Percentiles rank a stretch among this genome's conserved stretches.
Evolutionary conservation across 2,888 invertebrate genomes (phyloP).

Genomic region (Xanthostigma xanthostigma): DNA sequence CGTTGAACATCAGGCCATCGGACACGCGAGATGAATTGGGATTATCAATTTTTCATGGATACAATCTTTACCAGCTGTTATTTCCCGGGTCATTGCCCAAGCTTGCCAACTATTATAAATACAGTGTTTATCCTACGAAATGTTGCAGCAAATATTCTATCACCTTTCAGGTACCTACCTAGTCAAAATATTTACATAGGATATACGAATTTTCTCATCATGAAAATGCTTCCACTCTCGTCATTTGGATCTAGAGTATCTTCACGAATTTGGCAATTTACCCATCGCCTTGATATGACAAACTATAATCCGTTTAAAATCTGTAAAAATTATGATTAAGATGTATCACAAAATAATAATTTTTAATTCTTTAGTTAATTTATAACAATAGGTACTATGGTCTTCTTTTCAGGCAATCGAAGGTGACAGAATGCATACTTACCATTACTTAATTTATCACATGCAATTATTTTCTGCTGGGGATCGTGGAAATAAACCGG

Average conservation of each 20-base stretch:
- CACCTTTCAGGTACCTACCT: constrained; percentile 28
- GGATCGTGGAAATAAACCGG: constrained; percentile 27
- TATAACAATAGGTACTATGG: neutral
- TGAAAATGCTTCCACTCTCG: too few relatives aligned
- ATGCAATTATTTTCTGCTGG: constrained; percentile 30
- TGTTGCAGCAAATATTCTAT: constrained; percentile 36
- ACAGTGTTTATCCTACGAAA: constrained; percentile 31
- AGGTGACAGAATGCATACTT: constrained; percentile 34
- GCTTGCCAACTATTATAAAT: constrained; percentile 31
- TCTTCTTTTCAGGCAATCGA: constrained; percentile 27
- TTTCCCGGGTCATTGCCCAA: constrained; percentile 24
- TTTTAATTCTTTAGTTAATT: neutral
- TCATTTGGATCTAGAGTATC: too few relatives aligned
- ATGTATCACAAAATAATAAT: too few relatives aligned
- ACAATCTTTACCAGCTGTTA: constrained; percentile 28
- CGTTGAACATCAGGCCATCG: constrained; percentile 30
- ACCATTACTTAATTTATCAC: constrained; percentile 37
- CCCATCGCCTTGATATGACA: too few relatives aligned
- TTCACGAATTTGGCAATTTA: too few relatives aligned
- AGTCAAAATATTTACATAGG: neutral
- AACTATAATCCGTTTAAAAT: too few relatives aligned
- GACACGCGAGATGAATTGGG: constrained; percentile 35
- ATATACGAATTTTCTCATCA: too few relatives aligned
- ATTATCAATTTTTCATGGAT: constrained; percentile 35
- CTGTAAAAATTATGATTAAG: too few relatives aligned